phyloP scores from a whole-genome alignment of 2,888 invertebrate species.

The Proisotoma minuta region DNA sequence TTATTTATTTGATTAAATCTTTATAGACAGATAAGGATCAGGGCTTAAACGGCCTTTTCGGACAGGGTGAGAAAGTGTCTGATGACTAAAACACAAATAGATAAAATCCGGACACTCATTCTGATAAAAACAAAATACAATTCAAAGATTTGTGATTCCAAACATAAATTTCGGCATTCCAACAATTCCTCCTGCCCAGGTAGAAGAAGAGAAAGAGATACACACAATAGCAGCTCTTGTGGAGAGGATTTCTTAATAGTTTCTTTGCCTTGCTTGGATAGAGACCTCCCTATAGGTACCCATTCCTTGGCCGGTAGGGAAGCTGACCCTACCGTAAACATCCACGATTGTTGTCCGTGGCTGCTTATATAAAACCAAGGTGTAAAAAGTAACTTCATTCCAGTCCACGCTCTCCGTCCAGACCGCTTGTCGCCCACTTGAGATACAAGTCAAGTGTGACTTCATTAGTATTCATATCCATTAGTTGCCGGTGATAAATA shows the following conservation, averaged over 20 bases:
- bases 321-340: constrained; percentile 23
- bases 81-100: too few relatives aligned
- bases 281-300: constrained; percentile 44
- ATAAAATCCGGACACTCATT: too few relatives aligned
- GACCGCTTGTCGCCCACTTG: constrained; percentile 41
- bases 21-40: too few relatives aligned
- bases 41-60: too few relatives aligned
- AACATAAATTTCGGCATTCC: too few relatives aligned
- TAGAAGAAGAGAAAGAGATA: too few relatives aligned
- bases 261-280: not conserved
- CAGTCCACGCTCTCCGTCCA: constrained; percentile 16
- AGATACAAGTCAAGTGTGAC: not conserved
- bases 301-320: constrained; percentile 44
- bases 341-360: constrained; percentile 12
- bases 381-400: constrained; percentile 17
- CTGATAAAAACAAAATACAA: too few relatives aligned
- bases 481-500: not conserved
- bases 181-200: too few relatives aligned
- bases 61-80: too few relatives aligned
- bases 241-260: not conserved
- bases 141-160: too few relatives aligned
- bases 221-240: too few relatives aligned
- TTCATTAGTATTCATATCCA: not conserved
- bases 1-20: too few relatives aligned
- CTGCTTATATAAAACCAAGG: constrained; percentile 19